Base-by-base conservation (phyloP, 2,113 vertebrate species). In the Datnioides undecimradiatus region DNA sequence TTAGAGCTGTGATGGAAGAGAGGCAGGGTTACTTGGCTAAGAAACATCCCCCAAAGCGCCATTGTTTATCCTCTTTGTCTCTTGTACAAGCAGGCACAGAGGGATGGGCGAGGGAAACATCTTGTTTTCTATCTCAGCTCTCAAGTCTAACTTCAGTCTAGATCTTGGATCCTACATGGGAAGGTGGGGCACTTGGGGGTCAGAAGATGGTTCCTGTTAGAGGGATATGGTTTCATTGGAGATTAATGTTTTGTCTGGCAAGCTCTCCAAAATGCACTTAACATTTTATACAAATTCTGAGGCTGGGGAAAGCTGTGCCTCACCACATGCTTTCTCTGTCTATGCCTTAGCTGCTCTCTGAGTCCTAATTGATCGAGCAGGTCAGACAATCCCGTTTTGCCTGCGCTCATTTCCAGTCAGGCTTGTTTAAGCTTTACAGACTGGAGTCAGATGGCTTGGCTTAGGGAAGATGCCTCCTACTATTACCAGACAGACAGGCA, bases 331-430 rank as follows among this genome's bases (percentile, higher is more conserved):
- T 79, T 75, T 84, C 73, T 84, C 85, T 45, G 49, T 71, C 68
- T 65, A 25, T 80, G 63, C 80, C 84, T 67, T 40, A 29, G 57
- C 88, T 81, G 63, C 85, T 84, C 48, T 70, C 81, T 84, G 82
- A 68, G 70, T 76, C 72, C 76, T 91, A 92, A 92, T 93, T 92
- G 92, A 93, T 92, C 82, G 82, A 91, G 82, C 65, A 69, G 78
- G 80, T 88, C 89, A 88, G 91, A 88, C 90, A 88, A 88, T 92
- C 89, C 81, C 81, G 58, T 77, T 87, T 82, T 82, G 87, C 83
- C 91, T 84, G 83, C 83, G 69, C 89, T 92, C 86, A 91, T 92
- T 94, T 93, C 91, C 91, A 92, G 93, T 92, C 92, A 93, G 85
- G 85, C 91, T 89, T 89, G 86, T 88, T 90, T 88, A 94, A 93